Conservation (phyloP, 2,888 invertebrate genomes). For the Meiosimyza platycephala region DNA sequence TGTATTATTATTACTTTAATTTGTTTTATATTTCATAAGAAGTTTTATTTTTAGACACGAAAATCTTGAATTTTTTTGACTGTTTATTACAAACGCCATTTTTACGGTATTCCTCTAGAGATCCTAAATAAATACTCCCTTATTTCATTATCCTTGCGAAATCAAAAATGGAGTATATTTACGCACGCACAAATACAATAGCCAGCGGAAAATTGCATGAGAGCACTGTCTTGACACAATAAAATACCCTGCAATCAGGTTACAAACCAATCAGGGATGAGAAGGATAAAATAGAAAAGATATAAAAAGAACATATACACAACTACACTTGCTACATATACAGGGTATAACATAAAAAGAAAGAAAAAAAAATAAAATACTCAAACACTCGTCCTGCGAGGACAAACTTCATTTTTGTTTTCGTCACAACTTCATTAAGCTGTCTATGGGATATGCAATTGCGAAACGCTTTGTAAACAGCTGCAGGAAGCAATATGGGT, state of each 20-base stretch:
- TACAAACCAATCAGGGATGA: constrained; percentile 34
- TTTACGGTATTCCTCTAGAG: constrained; percentile 12
- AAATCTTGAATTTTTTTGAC: background rate
- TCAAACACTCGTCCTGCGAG: background rate
- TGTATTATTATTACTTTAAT: background rate
- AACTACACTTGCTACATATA: background rate
- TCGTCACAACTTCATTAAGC: constrained; percentile 32
- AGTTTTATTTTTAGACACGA: no score
- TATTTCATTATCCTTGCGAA: constrained; percentile 9
- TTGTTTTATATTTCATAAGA: no score
- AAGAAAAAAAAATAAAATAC: background rate
- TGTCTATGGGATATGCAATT: constrained; percentile 24
- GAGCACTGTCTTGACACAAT: constrained; percentile 20
- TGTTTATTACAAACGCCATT: constrained; percentile 28
- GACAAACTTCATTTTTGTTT: constrained; percentile 33
- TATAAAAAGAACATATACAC: background rate
- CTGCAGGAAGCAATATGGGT: constrained; percentile 19
- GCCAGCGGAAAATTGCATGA: constrained; percentile 21
- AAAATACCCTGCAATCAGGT: background rate
- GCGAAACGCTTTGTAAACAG: constrained; percentile 20
- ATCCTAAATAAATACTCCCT: constrained; percentile 13
- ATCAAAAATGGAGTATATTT: constrained; percentile 31
- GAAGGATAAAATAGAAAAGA: constrained; percentile 3
- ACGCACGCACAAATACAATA: constrained; percentile 12
- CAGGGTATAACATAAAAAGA: background rate